Conservation (phyloP, 2,113 vertebrate species). For the Heterochromis multidens region DNA sequence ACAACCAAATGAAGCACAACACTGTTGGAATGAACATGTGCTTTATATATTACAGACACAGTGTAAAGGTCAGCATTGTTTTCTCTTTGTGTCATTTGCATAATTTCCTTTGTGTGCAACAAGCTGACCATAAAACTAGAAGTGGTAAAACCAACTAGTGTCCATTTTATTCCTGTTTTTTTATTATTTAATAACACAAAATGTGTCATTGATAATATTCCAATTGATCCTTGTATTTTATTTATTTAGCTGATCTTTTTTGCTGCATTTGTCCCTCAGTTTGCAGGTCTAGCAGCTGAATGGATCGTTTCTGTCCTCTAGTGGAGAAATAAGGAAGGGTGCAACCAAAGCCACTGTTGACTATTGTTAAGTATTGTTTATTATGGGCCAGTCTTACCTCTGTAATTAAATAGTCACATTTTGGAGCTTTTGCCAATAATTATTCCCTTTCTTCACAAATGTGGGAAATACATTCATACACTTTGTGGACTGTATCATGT, state of each 20-base stretch:
- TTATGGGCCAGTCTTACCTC: not conserved
- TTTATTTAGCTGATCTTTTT: not conserved
- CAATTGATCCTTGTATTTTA: not conserved
- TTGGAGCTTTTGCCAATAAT: not conserved
- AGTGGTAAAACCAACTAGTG: slow-evolving; percentile 17
- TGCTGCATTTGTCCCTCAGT: not conserved
- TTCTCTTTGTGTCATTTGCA: not conserved
- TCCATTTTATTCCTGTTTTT: slow-evolving; percentile 12
- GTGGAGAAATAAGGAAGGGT: slow-evolving; percentile 27
- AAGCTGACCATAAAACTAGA: not conserved
- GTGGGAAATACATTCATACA: not conserved
- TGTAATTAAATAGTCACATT: not conserved
- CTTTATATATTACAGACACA: not conserved
- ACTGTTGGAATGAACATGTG: not conserved
- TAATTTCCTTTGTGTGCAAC: not conserved
- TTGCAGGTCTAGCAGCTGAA: not conserved
- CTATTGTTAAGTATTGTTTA: not conserved
- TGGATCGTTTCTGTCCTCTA: slow-evolving; percentile 55
- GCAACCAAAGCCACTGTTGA: not conserved
- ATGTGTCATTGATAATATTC: not conserved
- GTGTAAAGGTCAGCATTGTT: not conserved
- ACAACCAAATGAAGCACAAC: not conserved
- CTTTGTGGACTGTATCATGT: not conserved
- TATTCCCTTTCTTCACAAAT: not conserved
- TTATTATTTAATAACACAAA: not conserved